Percentiles rank a stretch among this genome's conserved stretches.
Conservation (phyloP, 2,113 vertebrate genomes). For the Crotalus helleri region DNA sequence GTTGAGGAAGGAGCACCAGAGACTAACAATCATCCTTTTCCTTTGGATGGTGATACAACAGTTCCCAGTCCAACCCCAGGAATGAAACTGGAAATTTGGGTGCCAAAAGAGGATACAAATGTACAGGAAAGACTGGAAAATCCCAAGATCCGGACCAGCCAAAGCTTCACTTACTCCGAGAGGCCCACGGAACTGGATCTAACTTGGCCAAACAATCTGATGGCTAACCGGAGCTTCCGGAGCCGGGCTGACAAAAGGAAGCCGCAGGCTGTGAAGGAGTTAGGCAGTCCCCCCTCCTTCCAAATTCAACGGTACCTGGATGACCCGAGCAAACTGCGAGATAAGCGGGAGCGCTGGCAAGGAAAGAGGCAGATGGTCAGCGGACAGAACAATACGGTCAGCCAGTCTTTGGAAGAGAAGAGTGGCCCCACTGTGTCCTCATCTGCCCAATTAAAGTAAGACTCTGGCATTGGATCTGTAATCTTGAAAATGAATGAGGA, state of each 20-base stretch:
- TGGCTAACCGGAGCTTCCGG: conserved; percentile 50
- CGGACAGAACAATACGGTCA: conserved; percentile 55
- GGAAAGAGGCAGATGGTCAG: conserved; percentile 69
- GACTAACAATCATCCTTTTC: conserved; percentile 9
- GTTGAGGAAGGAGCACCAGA: not conserved
- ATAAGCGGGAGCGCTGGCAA: conserved; percentile 82
- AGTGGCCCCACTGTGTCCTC: conserved; percentile 3
- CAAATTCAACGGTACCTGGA: conserved; percentile 77
- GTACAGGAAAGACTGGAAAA: not conserved
- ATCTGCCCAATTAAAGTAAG: conserved; percentile 62
- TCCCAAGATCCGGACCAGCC: conserved; percentile 40
- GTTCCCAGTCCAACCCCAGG: not conserved
- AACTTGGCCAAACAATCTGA: conserved; percentile 17
- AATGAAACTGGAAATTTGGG: not conserved
- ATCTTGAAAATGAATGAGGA: not conserved
- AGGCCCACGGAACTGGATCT: conserved; percentile 63
- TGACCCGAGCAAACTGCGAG: conserved; percentile 71
- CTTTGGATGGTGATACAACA: not conserved
- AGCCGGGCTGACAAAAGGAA: conserved; percentile 23
- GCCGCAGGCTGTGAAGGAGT: conserved; percentile 44
- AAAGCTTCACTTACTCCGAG: conserved; percentile 50
- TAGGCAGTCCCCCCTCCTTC: conserved; percentile 59
- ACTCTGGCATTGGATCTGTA: not conserved
- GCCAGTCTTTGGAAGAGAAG: conserved; percentile 68
- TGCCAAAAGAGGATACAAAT: rapidly evolving